Base-by-base conservation (phyloP, 92 coral and sea anemone species). In the Palythoa caribaeorum region DNA sequence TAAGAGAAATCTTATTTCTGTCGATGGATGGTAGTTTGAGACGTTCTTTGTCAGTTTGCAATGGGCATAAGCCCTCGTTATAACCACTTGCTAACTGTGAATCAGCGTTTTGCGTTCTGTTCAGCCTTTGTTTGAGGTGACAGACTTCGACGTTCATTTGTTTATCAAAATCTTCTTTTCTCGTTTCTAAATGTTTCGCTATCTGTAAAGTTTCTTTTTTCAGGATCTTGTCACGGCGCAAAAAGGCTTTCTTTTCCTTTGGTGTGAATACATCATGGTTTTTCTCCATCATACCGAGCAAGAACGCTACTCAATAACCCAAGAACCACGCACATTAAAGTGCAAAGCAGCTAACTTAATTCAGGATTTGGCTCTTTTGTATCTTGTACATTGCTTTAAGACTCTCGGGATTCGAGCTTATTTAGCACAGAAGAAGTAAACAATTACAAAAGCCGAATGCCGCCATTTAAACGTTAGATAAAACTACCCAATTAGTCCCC, bases 141-240 rank as follows among this genome's bases (percentile, higher is more conserved):
- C 16, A 17, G 2, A 71, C 86, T 47, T 66, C 40, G 20, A 57
- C 39, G 39, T 44, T 48, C 15, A 81, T 68, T 47, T 81, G 76
- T 38, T 48, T 81, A 47, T 81, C 86, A 47, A 81, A 5, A 13
- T 81, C 76, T 66, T 81, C 71, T 81, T 66, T 81, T n/a, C 19
- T 81, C 19, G 52, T 36, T 19, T 81, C 86, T 52, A 81, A 55
- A 65, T 81, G 38, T 21, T 65, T 81, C 20, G 12, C 35, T 12
- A 17, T 10, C 10, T 81, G 4, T 19, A 63, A 36, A 10, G 9
- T 81, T 48, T 81, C 75, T 47, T 66, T 81, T 14, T 5, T 47
- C 44, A 81, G 57, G 7, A 3, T 81, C 47, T 53, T 81, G 76
- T 66, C 7, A 5, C 74, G 76, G 10, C n/a, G 62, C 37, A 81